Percentiles rank a stretch among this genome's conserved stretches.
phyloP scores from a whole-genome alignment of 2,888 invertebrate genomes.

The Sarcophaga subvicina region DNA sequence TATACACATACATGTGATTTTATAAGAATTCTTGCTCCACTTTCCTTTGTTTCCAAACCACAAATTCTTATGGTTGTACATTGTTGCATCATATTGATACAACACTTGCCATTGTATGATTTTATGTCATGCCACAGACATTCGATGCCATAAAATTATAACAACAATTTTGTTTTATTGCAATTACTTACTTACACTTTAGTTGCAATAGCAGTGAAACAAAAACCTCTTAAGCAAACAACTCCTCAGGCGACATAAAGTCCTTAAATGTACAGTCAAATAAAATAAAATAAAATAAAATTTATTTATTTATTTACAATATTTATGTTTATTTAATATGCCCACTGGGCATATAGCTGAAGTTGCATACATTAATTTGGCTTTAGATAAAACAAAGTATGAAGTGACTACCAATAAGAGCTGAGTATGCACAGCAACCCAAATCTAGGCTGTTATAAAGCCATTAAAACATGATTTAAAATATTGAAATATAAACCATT shows the following conservation, averaged over 20 bases:
- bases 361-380: too few species aligned
- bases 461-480: too few species aligned
- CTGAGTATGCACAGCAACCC: too few species aligned
- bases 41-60: neutral
- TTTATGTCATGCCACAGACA: conserved; percentile 38
- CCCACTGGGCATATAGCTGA: too few species aligned
- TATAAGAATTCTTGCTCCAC: neutral
- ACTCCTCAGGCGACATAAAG: conserved; percentile 18
- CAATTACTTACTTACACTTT: conserved; percentile 8
- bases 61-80: neutral
- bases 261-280: conserved; percentile 19
- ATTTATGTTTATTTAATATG: neutral
- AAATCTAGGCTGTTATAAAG: too few species aligned
- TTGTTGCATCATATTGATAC: conserved; percentile 34
- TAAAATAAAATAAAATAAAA: neutral
- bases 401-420: too few species aligned
- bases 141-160: conserved; percentile 52
- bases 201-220: neutral
- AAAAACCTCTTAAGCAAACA: conserved; percentile 5
- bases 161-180: conserved; percentile 46
- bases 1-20: neutral
- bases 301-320: neutral
- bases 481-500: too few species aligned
- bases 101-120: conserved; percentile 47
- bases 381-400: too few species aligned